These are phyloP conservation scores for Ridgeia piscesae DNA, from an alignment of 1,140 invertebrate genomes.

Conservation along the genomic window DNA sequence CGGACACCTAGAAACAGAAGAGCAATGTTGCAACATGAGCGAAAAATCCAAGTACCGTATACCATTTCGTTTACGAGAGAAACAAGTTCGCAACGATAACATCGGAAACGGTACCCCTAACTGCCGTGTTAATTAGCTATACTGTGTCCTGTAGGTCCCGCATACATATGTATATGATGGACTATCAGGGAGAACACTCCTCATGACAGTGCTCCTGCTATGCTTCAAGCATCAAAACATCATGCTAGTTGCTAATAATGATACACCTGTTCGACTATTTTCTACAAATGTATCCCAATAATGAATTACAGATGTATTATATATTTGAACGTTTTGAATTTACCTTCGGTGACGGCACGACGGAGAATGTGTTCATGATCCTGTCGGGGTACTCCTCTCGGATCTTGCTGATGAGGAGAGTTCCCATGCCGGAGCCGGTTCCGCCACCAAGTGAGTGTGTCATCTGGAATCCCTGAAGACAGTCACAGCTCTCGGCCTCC, in stretches of 20 bases:
- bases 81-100: no score
- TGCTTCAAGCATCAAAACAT: no score
- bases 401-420: neutral
- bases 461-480: conserved; percentile 3
- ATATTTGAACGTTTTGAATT: neutral
- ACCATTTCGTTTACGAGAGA: neutral
- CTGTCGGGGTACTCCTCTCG: conserved; percentile 2
- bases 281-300: neutral
- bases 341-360: neutral
- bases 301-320: neutral
- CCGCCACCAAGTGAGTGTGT: neutral
- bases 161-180: neutral
- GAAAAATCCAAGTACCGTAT: neutral
- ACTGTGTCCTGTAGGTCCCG: neutral
- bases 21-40: neutral
- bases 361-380: neutral
- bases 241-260: neutral
- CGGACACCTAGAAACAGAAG: neutral
- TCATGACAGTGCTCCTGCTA: neutral
- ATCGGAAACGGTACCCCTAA: no score
- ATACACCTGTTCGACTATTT: neutral
- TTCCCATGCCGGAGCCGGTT: neutral
- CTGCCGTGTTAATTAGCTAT: neutral
- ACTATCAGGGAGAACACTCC: neutral
- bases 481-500: neutral